These are phyloP conservation scores for Amphipoea lucens DNA, from an alignment of 2,888 invertebrate genomes.

Conservation along the genomic window DNA sequence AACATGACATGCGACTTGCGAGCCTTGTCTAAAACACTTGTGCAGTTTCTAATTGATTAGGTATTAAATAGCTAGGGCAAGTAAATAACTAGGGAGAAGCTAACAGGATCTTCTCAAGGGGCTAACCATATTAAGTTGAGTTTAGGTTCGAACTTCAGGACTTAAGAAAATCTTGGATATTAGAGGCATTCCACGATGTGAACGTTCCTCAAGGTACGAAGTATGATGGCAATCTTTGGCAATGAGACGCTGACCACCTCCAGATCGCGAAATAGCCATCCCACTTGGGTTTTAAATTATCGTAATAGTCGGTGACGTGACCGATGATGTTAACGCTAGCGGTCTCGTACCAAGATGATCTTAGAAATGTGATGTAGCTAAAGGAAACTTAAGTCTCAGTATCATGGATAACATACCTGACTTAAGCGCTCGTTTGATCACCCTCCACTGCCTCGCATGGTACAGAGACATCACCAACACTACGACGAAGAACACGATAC, in stretches of 20 bases:
- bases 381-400: background rate
- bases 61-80: background rate
- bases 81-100: background rate
- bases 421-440: constrained; percentile 94
- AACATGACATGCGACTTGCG: background rate
- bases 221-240: background rate
- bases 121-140: background rate
- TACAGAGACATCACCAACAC: constrained; percentile 94
- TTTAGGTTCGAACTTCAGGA: background rate
- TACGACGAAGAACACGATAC: constrained; percentile 94
- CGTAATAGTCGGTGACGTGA: constrained; percentile 18
- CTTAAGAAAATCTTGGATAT: background rate
- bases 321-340: background rate
- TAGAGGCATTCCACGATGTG: background rate
- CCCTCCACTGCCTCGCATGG: constrained; percentile 95
- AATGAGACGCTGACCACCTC: constrained; percentile 1
- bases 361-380: background rate
- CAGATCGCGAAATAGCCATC: constrained; percentile 14
- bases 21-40: constrained; percentile 4
- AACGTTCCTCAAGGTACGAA: background rate
- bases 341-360: background rate
- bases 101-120: background rate
- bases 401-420: constrained; percentile 90
- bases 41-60: background rate
- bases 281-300: constrained; percentile 20